phyloP scores from a whole-genome alignment of 2,888 invertebrate genomes.

The Drosophila diplacantha region DNA sequence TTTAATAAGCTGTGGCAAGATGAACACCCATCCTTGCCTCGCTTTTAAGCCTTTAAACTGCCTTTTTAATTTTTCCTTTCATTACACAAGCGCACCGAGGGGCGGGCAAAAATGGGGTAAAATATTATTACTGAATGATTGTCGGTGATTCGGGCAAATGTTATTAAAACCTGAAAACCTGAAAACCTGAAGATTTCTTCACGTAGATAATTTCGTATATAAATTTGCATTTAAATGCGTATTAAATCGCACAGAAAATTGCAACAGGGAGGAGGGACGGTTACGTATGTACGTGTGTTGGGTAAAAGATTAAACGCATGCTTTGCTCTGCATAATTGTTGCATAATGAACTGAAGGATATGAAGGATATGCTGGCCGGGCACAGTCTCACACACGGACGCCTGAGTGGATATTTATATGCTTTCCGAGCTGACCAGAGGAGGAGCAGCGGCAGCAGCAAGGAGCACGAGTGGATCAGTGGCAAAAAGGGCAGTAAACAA shows the following conservation, averaged over 20 bases:
- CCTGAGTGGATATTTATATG: constrained; percentile 68
- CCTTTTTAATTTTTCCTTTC: neutral
- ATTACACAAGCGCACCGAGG: constrained; percentile 2
- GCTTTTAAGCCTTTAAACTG: constrained; percentile 2
- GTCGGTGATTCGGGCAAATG: constrained; percentile 41
- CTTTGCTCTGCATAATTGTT: constrained; percentile 72
- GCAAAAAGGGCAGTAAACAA: constrained; percentile 43
- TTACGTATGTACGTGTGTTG: constrained; percentile 46
- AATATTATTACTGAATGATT: constrained; percentile 25
- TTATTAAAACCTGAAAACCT: constrained; percentile 62
- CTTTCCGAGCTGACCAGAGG: constrained; percentile 51
- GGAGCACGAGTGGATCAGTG: constrained; percentile 36
- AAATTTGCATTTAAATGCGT: constrained; percentile 68
- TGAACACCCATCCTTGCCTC: neutral
- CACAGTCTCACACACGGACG: constrained; percentile 29
- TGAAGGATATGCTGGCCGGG: constrained; percentile 61
- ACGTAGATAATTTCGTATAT: constrained; percentile 64
- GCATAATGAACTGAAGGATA: constrained; percentile 72
- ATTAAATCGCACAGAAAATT: constrained; percentile 69
- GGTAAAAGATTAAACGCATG: constrained; percentile 71
- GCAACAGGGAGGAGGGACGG: constrained; percentile 20
- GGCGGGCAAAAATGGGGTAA: neutral
- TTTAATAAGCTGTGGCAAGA: constrained; percentile 4
- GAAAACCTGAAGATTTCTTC: constrained; percentile 65
- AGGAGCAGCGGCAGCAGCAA: neutral